Conservation (phyloP, 2,797 vertebrate genomes). For the Ambastaia sidthimunki region DNA sequence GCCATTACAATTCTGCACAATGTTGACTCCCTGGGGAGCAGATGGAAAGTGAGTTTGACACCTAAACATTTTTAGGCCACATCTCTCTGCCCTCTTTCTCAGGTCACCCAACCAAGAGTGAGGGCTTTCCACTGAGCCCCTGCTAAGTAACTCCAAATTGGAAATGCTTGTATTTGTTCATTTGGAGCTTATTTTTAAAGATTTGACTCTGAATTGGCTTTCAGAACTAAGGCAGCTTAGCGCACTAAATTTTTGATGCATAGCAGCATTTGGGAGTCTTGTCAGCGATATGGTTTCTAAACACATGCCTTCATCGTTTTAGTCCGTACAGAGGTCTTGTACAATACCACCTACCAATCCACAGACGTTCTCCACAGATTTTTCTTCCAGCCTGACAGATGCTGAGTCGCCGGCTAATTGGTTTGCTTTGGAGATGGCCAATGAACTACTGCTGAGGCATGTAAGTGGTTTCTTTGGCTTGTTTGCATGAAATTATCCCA, state of each 20-base stretch:
- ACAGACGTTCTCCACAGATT: slow-evolving; percentile 63
- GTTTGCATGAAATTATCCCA: slow-evolving; percentile 74
- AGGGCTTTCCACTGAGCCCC: slow-evolving; percentile 61
- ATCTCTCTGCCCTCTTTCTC: slow-evolving; percentile 41
- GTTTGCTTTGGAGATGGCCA: slow-evolving; percentile 72
- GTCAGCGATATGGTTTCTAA: slow-evolving; percentile 67
- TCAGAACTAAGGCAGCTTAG: slow-evolving; percentile 73
- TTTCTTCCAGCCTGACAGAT: slow-evolving; percentile 66
- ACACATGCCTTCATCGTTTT: slow-evolving; percentile 42
- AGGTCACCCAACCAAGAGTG: slow-evolving; percentile 12
- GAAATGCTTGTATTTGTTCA: slow-evolving; percentile 59
- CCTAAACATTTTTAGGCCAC: slow-evolving; percentile 60
- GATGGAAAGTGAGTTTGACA: slow-evolving; percentile 58
- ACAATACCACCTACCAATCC: slow-evolving; percentile 61
- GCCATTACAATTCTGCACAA: slow-evolving; percentile 63
- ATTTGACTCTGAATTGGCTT: slow-evolving; percentile 75
- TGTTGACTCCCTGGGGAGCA: slow-evolving; percentile 62
- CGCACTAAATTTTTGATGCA: slow-evolving; percentile 67
- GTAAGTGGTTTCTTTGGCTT: slow-evolving; percentile 68
- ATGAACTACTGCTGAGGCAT: slow-evolving; percentile 67
- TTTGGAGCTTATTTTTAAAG: slow-evolving; percentile 60
- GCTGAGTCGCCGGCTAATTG: slow-evolving; percentile 73
- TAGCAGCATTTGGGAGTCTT: slow-evolving; percentile 61
- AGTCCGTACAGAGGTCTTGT: slow-evolving; percentile 54
- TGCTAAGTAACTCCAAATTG: slow-evolving; percentile 47